A percentile compares a stretch with the other conserved stretches of the same genome.
These are phyloP conservation scores for Penaeus japonicus DNA, from an alignment of 1,140 invertebrate species.

Conservation along the genomic window DNA sequence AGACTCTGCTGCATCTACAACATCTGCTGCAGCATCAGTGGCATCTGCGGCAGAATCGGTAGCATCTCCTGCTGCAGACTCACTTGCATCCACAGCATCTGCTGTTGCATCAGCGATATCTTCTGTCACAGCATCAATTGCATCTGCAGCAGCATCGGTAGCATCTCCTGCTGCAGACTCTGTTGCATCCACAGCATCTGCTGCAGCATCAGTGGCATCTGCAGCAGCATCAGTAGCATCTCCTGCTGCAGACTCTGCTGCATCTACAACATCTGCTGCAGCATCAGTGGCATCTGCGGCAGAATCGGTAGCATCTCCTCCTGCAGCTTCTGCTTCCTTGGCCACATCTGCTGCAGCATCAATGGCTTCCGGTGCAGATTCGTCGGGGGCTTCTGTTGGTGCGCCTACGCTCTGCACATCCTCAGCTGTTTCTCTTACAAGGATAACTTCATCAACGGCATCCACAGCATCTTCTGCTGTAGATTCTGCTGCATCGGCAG, in stretches of 20 bases:
- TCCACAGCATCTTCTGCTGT: background rate
- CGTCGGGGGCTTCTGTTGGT: background rate
- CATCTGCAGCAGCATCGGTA: background rate
- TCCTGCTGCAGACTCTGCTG: background rate
- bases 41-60: too few species aligned
- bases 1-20: too few species aligned
- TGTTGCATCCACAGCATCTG: background rate
- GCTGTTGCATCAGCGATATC: too few species aligned
- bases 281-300: background rate
- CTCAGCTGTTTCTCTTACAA: background rate
- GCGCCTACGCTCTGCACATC: background rate
- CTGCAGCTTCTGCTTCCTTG: background rate
- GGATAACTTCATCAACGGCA: background rate
- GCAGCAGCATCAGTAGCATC: background rate
- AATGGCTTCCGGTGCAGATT: background rate
- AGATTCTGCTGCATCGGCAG: background rate
- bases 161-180: background rate
- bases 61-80: too few species aligned
- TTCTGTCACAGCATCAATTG: background rate
- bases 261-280: background rate
- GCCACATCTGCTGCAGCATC: slow-evolving; percentile 16
- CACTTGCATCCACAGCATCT: too few species aligned
- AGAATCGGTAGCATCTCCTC: background rate
- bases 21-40: too few species aligned
- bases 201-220: background rate